phyloP scores from a whole-genome alignment of 30 jellyfish, hydroid and myxozoan species.

The Cassiopea andromeda region DNA sequence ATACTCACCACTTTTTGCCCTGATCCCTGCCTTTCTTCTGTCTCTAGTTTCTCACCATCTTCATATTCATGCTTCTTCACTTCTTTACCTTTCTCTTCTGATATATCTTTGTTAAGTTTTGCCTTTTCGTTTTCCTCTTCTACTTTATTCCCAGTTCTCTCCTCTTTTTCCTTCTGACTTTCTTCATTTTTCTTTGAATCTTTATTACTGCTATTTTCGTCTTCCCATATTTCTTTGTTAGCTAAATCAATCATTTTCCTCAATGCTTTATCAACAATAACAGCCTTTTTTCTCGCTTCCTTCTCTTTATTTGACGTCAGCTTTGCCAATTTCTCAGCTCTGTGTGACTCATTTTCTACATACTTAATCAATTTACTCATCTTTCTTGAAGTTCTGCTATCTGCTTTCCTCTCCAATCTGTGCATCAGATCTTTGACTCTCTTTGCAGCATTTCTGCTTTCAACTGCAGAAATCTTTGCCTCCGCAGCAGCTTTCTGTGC shows the following conservation, averaged over 20 bases:
- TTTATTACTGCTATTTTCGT: not conserved
- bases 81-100: not conserved
- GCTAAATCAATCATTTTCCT: constrained; percentile 50
- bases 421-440: constrained; percentile 47
- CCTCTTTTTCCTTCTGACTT: not conserved
- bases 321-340: constrained; percentile 78
- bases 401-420: constrained; percentile 27
- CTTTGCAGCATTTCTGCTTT: constrained; percentile 76
- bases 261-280: constrained; percentile 54
- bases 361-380: constrained; percentile 52
- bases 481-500: constrained; percentile 93
- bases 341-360: constrained; percentile 46
- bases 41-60: not conserved
- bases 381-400: constrained; percentile 12
- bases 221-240: constrained; percentile 5
- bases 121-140: not conserved
- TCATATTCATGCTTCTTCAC: not conserved
- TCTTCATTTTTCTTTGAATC: not conserved
- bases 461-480: constrained; percentile 82
- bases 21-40: not conserved
- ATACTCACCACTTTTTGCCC: not conserved
- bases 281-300: constrained; percentile 61
- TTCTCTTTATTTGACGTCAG: constrained; percentile 48
- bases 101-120: not conserved
- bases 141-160: not conserved